phyloP scores from a whole-genome alignment of 2,797 vertebrate genomes.

The Buphagus erythrorhynchus region DNA sequence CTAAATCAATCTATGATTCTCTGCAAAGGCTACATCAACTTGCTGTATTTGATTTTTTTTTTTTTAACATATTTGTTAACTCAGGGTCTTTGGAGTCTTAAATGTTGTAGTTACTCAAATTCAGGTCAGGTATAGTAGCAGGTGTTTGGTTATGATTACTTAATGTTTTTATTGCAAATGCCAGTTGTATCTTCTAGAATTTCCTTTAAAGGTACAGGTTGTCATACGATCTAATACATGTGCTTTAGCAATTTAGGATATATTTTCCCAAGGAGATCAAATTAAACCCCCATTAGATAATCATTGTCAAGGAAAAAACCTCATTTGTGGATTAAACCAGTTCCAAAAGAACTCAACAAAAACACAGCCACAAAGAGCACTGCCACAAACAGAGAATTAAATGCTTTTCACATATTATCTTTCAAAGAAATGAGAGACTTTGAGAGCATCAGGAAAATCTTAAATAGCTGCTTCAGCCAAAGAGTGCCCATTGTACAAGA shows the following conservation, averaged over 20 bases:
- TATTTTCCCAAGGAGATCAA: conserved; percentile 58
- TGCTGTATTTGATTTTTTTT: neutral
- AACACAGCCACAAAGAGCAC: neutral
- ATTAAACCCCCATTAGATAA: conserved; percentile 43
- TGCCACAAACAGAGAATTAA: neutral
- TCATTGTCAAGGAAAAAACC: neutral
- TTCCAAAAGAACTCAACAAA: neutral
- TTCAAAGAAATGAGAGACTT: neutral
- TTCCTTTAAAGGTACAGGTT: neutral
- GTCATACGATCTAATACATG: neutral
- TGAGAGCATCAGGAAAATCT: neutral
- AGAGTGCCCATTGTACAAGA: neutral
- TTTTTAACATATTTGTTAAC: neutral
- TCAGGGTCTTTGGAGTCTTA: neutral
- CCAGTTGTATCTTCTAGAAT: neutral
- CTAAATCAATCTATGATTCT: neutral
- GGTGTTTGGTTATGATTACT: neutral
- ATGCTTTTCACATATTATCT: neutral
- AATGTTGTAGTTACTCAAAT: neutral
- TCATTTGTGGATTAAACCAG: conserved; percentile 8
- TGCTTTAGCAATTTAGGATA: neutral
- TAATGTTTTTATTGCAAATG: neutral
- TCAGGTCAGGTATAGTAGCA: neutral
- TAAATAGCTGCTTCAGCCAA: neutral
- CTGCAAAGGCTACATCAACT: neutral